A percentile compares a stretch with the other conserved stretches of the same genome.
Evolutionary conservation across 2,888 invertebrate genomes (phyloP).

Genomic region (Dicyrtomina minuta): DNA sequence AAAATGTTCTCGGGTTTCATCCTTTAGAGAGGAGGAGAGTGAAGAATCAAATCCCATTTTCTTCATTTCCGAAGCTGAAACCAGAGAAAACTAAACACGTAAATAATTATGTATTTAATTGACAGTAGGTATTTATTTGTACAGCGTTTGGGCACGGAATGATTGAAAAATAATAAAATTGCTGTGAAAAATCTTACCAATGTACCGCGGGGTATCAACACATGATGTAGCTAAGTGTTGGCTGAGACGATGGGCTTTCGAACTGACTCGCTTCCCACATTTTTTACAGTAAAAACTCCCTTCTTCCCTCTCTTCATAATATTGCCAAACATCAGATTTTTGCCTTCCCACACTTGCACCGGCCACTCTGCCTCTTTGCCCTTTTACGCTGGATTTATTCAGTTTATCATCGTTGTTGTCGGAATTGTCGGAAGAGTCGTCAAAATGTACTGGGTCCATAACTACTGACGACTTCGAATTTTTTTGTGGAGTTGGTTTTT

Average conservation of each 20-base stretch:
- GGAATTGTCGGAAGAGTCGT: not conserved
- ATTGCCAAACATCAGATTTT: slow-evolving; percentile 18
- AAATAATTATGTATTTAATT: not conserved
- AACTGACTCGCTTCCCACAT: slow-evolving; percentile 18
- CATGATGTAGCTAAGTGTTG: slow-evolving; percentile 2
- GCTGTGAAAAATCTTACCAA: not conserved
- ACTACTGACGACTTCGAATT: not conserved
- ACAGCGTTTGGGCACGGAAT: too few relatives aligned
- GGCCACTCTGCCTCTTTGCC: not conserved
- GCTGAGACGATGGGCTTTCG: slow-evolving; percentile 2
- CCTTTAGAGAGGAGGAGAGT: not conserved
- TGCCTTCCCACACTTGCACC: not conserved
- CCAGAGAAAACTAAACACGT: not conserved
- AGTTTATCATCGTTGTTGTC: not conserved
- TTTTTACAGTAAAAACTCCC: slow-evolving; percentile 15
- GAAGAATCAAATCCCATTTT: not conserved
- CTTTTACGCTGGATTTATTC: not conserved
- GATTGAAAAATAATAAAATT: too few relatives aligned
- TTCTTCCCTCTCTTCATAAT: slow-evolving; percentile 13
- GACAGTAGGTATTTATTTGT: too few relatives aligned
- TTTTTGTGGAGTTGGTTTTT: not conserved
- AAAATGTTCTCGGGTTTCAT: slow-evolving; percentile 3
- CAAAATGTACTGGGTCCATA: not conserved
- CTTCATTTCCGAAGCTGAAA: not conserved
- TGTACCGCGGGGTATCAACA: not conserved